Evolutionary conservation across 2,797 vertebrate genomes (phyloP).

Genomic region (Gymnocypris eckloni): DNA sequence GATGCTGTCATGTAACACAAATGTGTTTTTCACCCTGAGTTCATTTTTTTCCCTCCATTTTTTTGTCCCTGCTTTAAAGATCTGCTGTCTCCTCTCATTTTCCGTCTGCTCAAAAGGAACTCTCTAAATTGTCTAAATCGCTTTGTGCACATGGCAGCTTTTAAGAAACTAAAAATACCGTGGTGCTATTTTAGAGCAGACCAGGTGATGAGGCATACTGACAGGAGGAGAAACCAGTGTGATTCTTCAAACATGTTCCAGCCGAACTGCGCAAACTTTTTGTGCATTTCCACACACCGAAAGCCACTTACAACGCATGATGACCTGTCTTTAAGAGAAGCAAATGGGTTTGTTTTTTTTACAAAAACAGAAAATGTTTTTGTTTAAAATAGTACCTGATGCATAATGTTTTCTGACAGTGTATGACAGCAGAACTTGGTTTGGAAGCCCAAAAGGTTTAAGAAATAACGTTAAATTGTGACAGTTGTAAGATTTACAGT

Average conservation of each 20-base stretch:
- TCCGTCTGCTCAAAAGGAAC: conserved; percentile 49
- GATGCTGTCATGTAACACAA: conserved; percentile 38
- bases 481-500: background rate
- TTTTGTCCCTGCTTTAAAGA: conserved; percentile 46
- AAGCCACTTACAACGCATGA: conserved; percentile 13
- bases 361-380: background rate
- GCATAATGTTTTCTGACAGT: conserved; percentile 1
- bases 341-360: background rate
- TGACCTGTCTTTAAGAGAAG: background rate
- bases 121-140: conserved; percentile 47
- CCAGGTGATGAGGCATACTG: conserved; percentile 52
- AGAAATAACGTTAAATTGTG: background rate
- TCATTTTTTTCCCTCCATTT: background rate
- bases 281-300: conserved; percentile 29
- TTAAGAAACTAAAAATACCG: conserved; percentile 56
- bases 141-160: conserved; percentile 51
- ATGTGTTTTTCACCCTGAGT: conserved; percentile 31
- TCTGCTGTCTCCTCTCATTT: conserved; percentile 42
- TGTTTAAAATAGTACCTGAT: background rate
- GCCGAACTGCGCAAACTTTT: background rate
- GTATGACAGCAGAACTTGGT: background rate
- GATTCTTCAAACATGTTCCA: conserved; percentile 46
- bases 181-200: conserved; percentile 52
- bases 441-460: background rate
- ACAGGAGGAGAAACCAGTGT: conserved; percentile 50